Conservation (phyloP, 2,888 invertebrate species). For the Dryocosmus kuriphilus region DNA sequence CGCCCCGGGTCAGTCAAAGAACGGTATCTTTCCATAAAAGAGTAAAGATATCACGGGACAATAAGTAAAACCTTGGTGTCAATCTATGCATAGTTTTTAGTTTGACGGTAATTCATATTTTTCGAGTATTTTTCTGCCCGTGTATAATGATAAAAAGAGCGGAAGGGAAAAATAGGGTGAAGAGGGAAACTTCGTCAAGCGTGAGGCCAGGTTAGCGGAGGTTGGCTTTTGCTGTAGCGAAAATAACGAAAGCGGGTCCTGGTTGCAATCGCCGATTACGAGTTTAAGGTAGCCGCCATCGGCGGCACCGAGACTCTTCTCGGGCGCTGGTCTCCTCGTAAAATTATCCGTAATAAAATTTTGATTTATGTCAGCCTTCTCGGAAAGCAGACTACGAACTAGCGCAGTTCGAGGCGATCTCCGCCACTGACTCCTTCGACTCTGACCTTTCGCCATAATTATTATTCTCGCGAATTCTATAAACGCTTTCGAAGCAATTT, state of each 20-base stretch:
- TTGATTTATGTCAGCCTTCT: conserved; percentile 72
- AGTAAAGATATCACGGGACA: too few species aligned
- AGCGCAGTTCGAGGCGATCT: conserved; percentile 32
- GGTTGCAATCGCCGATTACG: conserved; percentile 23
- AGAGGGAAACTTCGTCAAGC: neutral
- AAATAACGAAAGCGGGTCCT: conserved; percentile 30
- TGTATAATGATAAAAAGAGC: neutral
- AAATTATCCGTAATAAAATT: conserved; percentile 76
- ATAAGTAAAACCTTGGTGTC: too few species aligned
- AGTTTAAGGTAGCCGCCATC: conserved; percentile 52
- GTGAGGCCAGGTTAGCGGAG: conserved; percentile 37
- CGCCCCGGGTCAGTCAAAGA: too few species aligned
- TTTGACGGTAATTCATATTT: neutral
- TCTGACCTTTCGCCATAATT: conserved; percentile 49
- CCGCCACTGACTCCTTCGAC: conserved; percentile 27
- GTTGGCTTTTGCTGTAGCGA: conserved; percentile 37
- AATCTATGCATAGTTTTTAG: neutral
- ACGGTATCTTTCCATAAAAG: too few species aligned
- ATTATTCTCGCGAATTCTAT: conserved; percentile 51
- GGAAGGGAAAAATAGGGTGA: neutral
- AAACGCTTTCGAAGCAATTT: neutral
- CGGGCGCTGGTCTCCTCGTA: conserved; percentile 65
- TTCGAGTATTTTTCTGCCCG: neutral
- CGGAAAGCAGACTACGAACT: conserved; percentile 57
- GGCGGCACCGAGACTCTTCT: conserved; percentile 42